These are phyloP conservation scores for human (Homo sapiens) DNA, from an alignment of 2,113 vertebrate species.

Conservation along the genomic window DNA sequence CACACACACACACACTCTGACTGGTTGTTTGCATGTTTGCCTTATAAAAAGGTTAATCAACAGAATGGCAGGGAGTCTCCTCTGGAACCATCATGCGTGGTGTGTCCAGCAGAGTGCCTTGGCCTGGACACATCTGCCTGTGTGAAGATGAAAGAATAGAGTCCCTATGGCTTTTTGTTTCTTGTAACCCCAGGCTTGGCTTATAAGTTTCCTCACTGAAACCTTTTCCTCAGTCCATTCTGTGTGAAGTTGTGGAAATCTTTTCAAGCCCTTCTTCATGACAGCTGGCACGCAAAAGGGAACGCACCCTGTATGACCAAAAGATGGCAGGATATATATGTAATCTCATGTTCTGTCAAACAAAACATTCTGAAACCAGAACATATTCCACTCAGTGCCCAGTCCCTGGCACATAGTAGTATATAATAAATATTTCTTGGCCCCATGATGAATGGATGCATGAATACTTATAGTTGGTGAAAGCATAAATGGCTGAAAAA, in stretches of 20 bases:
- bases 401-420: not conserved
- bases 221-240: not conserved
- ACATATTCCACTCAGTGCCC: too few relatives aligned
- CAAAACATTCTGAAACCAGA: not conserved
- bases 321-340: not conserved
- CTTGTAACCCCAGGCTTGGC: not conserved
- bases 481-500: not conserved
- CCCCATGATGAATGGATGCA: not conserved
- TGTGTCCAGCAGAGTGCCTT: too few relatives aligned
- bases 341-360: not conserved
- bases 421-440: not conserved
- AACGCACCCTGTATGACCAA: not conserved
- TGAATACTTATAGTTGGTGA: not conserved
- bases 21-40: not conserved
- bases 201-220: not conserved
- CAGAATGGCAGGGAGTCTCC: accelerated
- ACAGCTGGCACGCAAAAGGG: not conserved
- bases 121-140: not conserved
- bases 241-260: not conserved
- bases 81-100: not conserved
- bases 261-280: not conserved
- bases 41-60: not conserved
- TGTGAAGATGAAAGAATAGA: not conserved
- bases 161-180: not conserved
- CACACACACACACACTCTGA: not conserved